Percentiles rank a stretch among this genome's conserved stretches.
phyloP scores from a whole-genome alignment of 2,113 vertebrate genomes.

The Calidris pugnax region DNA sequence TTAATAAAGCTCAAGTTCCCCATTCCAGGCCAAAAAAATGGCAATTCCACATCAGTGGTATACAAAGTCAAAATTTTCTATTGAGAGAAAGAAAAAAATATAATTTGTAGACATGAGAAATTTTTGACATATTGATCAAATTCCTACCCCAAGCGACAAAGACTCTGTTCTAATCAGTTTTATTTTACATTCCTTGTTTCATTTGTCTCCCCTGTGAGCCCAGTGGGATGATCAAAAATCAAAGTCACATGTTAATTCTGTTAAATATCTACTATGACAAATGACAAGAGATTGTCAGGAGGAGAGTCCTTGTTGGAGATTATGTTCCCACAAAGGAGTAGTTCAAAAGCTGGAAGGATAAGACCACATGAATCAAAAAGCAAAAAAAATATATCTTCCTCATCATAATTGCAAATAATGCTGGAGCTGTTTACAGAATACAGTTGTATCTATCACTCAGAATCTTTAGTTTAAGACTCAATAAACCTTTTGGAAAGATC shows the following conservation, averaged over 20 bases:
- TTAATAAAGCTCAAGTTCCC: not conserved
- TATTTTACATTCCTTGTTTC: not conserved
- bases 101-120: not conserved
- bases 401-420: not conserved
- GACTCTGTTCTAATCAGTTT: not conserved
- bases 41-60: not conserved
- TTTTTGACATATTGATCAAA: not conserved
- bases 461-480: not conserved
- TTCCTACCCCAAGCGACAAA: not conserved
- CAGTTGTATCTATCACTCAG: not conserved
- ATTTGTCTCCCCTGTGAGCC: not conserved
- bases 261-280: not conserved
- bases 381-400: not conserved
- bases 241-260: not conserved
- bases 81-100: not conserved
- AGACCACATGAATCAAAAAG: not conserved
- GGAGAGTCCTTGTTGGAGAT: not conserved
- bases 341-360: not conserved
- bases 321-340: not conserved
- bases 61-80: not conserved
- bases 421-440: not conserved
- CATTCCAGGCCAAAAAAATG: not conserved
- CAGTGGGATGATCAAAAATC: not conserved
- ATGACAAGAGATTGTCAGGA: not conserved
- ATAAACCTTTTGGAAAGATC: not conserved